These are phyloP conservation scores for Epiperipatus broadwayi DNA, from an alignment of 2,888 invertebrate species.

Conservation along the genomic window DNA sequence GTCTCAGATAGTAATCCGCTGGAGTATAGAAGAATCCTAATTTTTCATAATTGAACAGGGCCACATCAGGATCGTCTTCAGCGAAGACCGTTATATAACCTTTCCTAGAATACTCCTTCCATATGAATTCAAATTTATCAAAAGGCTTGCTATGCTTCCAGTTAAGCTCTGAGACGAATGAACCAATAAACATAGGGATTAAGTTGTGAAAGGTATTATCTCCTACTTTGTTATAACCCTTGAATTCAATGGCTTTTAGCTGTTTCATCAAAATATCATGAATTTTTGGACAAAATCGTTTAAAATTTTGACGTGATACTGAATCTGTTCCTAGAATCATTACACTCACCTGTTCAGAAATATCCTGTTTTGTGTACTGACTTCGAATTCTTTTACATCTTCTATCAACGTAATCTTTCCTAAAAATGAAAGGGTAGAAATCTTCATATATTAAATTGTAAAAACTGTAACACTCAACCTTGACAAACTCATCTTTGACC, in stretches of 20 bases:
- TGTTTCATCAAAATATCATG: conserved; percentile 37
- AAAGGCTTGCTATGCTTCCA: too few relatives aligned
- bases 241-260: conserved; percentile 49
- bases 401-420: too few relatives aligned
- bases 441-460: too few relatives aligned
- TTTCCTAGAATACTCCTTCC: conserved; percentile 51
- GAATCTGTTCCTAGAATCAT: conserved; percentile 65
- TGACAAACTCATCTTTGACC: too few relatives aligned
- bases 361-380: too few relatives aligned
- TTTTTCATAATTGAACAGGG: conserved; percentile 58
- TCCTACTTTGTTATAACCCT: conserved; percentile 79
- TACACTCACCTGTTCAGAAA: too few relatives aligned
- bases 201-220: conserved; percentile 86
- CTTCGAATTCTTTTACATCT: too few relatives aligned
- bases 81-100: conserved; percentile 59
- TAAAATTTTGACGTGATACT: conserved; percentile 62
- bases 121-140: conserved; percentile 74
- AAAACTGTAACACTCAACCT: too few relatives aligned
- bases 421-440: too few relatives aligned
- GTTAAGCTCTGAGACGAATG: too few relatives aligned
- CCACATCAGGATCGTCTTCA: conserved; percentile 59
- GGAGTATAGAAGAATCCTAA: conserved; percentile 56
- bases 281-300: conserved; percentile 60
- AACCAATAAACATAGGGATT: conserved; percentile 56
- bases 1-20: conserved; percentile 63